Percentiles rank a stretch among this genome's conserved stretches.
Conservation (phyloP, 2,113 vertebrate genomes). For the Laticauda colubrina region DNA sequence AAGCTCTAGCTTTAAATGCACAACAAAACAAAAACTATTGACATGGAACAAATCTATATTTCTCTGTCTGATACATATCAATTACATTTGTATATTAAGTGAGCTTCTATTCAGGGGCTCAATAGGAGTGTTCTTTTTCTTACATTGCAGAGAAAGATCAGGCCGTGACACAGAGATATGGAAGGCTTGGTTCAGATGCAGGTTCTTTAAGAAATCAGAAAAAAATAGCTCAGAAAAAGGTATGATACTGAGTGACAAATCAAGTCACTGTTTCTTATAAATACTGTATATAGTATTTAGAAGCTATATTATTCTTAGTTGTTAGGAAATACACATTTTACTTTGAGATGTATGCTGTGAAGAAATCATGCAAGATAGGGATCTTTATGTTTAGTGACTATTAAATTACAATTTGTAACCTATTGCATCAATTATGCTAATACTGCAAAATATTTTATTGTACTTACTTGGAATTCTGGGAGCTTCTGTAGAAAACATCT, state of each 20-base stretch:
- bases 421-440: background rate
- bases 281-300: background rate
- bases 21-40: background rate
- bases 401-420: background rate
- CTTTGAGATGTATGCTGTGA: background rate
- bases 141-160: slow-evolving; percentile 23
- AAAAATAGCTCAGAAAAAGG: slow-evolving; percentile 21
- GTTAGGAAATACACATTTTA: background rate
- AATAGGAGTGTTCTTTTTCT: background rate
- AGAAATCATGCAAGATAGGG: background rate
- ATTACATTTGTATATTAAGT: background rate
- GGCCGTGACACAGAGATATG: background rate
- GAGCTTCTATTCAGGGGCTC: background rate
- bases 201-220: background rate
- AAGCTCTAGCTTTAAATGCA: background rate
- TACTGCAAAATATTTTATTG: background rate
- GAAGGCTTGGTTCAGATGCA: background rate
- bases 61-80: background rate
- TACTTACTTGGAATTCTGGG: background rate
- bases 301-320: background rate
- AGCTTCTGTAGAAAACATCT: background rate
- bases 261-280: no score
- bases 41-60: no score
- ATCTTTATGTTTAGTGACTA: background rate
- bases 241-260: background rate